Conservation (phyloP, 2,113 vertebrate genomes). For the Microcebus jonahi region DNA sequence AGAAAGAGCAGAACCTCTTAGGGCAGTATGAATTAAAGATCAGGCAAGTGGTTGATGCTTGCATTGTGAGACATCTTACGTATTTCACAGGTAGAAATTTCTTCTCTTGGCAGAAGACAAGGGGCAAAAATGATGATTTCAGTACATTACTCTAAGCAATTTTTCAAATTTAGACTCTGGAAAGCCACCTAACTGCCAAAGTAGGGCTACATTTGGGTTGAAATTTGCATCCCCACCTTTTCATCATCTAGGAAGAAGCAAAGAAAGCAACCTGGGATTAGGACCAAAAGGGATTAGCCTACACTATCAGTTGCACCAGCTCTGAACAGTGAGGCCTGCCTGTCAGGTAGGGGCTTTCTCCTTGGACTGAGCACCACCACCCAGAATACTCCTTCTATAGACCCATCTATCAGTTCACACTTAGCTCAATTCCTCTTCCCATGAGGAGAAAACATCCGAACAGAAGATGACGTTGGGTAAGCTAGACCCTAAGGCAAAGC, state of each 20-base stretch:
- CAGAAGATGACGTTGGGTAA: background rate
- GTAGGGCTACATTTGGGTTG: conserved; percentile 4
- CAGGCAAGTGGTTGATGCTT: background rate
- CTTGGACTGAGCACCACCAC: background rate
- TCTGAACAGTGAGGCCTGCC: background rate
- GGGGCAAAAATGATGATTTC: background rate
- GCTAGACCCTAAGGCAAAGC: background rate
- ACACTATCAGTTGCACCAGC: background rate
- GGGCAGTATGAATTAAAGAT: background rate
- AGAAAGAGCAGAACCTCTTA: background rate
- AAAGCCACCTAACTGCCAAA: conserved; percentile 24
- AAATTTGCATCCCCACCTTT: background rate
- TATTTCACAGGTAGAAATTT: conserved; percentile 2
- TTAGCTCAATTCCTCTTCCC: conserved; percentile 32
- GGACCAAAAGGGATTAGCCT: background rate
- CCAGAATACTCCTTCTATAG: background rate
- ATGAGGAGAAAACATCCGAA: background rate
- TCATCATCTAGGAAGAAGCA: background rate
- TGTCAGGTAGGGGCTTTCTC: background rate
- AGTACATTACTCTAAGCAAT: background rate
- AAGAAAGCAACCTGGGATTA: background rate
- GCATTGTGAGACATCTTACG: background rate
- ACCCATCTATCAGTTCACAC: background rate
- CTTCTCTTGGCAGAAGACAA: conserved; percentile 34
- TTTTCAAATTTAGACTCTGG: conserved; percentile 39